phyloP scores from a whole-genome alignment of 2,797 vertebrate genomes.

The Clarias platycephalus region DNA sequence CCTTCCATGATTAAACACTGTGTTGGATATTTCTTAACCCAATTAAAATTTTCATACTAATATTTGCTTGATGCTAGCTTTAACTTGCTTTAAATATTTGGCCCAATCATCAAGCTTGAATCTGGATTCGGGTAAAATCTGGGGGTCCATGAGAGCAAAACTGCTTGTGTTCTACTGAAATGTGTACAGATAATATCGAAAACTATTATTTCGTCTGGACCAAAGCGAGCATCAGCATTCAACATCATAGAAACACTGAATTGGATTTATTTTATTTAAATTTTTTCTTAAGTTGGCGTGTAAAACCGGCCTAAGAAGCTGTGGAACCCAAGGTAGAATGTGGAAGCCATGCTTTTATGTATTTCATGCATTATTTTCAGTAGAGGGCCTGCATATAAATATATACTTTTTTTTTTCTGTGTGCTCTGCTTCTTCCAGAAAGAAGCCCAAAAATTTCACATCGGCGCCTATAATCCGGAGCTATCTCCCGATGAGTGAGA shows the following conservation, averaged over 20 bases:
- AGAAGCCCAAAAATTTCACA: constrained; percentile 34
- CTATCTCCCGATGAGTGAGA: constrained; percentile 21
- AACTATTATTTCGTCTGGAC: not conserved
- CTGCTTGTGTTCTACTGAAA: not conserved
- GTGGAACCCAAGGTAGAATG: constrained; percentile 50
- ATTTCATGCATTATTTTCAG: constrained; percentile 63
- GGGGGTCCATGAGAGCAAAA: not conserved
- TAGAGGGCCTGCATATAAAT: not conserved
- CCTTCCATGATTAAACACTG: no score
- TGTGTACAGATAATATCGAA: no score
- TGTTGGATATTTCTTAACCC: no score
- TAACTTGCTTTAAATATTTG: not conserved
- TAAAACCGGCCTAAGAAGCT: constrained; percentile 25
- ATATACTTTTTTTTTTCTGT: not conserved
- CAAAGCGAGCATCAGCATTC: not conserved
- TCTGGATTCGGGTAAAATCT: not conserved
- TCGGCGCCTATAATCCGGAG: constrained; percentile 57
- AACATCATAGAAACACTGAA: not conserved
- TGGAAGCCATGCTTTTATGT: constrained; percentile 70
- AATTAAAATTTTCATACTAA: no score
- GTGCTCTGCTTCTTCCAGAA: constrained; percentile 27
- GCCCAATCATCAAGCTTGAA: not conserved
- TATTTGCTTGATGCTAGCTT: not conserved
- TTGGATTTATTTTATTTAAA: not conserved
- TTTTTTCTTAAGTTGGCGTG: not conserved